Base-by-base conservation (phyloP, 2,888 invertebrate species). In the Megamerina dolium region DNA sequence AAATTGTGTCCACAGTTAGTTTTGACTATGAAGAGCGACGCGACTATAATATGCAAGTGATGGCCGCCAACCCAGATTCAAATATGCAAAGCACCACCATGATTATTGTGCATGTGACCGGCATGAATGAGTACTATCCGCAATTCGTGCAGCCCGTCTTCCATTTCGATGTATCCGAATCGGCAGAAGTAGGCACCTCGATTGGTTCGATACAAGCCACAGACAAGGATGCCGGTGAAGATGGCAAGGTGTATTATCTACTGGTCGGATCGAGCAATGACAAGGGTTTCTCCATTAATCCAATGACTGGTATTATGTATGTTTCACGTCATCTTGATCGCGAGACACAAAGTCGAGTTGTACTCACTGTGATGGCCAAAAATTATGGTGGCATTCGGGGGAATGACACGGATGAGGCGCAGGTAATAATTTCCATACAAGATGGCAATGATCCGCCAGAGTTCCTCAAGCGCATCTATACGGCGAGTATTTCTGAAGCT, bases 381-480 rank as follows among this genome's bases (percentile, higher is more conserved):
- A 96, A 96, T 65, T 82, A 83, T 37, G 95, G 95, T 12, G 89
- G 92, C 14, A 93, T 96, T 54, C 79, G 85, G 29, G 95, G 95
- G 3, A 93, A 94, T 64, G 94, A 95, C 61, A 94, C 93, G 0
- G 94, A 93, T 63, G 92, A 91, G 72, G 94, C 94, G 4, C 90
- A 91, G 72, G 88, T 96, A 1, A 87, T 90, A 36, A 85, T 96
- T 49, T 86, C 88, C 1, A 88, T 96, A 50, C 90, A 93, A 73
- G 95, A 95, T 68, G 94, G 94, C 16, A 95, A 95, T 64, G 95
- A 95, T 74, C 92, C 95, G 1, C 95, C 95, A 1, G 89, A 90
- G 66, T 96, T 96, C 66, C 70, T 84, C n/a, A 80, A 85, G 58
- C 77, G 77, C 37, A 65, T 79, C 16, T 95, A 95, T 65, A 84